Evolutionary conservation across 2,888 invertebrate genomes (phyloP).

Genomic region (Agrotis clavis): DNA sequence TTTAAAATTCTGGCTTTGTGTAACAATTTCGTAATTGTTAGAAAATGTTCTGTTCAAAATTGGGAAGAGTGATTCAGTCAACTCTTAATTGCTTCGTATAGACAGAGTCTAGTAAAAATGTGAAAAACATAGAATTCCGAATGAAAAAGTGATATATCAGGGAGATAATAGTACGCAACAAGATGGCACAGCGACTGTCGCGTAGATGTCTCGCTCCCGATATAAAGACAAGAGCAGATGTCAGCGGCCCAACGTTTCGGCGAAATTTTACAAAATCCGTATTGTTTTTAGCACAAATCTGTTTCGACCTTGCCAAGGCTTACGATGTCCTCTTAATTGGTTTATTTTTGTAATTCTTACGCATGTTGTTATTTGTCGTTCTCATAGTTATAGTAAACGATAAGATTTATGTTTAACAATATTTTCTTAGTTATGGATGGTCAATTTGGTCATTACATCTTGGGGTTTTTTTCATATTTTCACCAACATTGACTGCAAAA

Average conservation of each 20-base stretch:
- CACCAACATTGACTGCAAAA: not conserved
- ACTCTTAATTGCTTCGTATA: constrained; percentile 33
- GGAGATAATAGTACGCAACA: constrained; percentile 54
- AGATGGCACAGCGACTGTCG: constrained; percentile 74
- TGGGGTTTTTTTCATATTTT: not conserved
- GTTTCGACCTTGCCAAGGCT: constrained; percentile 80
- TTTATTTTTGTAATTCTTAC: constrained; percentile 59
- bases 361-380: constrained; percentile 36
- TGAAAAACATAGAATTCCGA: constrained; percentile 38
- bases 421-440: not conserved
- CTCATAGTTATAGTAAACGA: constrained; percentile 15
- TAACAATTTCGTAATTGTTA: constrained; percentile 35
- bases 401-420: constrained; percentile 5
- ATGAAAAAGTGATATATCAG: constrained; percentile 61
- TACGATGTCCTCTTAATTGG: constrained; percentile 72
- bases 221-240: constrained; percentile 87
- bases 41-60: constrained; percentile 32
- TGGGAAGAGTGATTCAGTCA: constrained; percentile 35
- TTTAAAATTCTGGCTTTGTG: constrained; percentile 30
- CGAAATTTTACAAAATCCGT: constrained; percentile 73
- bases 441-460: too few relatives aligned
- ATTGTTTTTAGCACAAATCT: constrained; percentile 78
- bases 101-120: constrained; percentile 39
- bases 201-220: constrained; percentile 79
- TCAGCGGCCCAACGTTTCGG: constrained; percentile 73